Percentiles rank a stretch among this genome's conserved stretches.
Evolutionary conservation across 1,140 invertebrate species (phyloP).

Genomic region (Drosophila rufa): DNA sequence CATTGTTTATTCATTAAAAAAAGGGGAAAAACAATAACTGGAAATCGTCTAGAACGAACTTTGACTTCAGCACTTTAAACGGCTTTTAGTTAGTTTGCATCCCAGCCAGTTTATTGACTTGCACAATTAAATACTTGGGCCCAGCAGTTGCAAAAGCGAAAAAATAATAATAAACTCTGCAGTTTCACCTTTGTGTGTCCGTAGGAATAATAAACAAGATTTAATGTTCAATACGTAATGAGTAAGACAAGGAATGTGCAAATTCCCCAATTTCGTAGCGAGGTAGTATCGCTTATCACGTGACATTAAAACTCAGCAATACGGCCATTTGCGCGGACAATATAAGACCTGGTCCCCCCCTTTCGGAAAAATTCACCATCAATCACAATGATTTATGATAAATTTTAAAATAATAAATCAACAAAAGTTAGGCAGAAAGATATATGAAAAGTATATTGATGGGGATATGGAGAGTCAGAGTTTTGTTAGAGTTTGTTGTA

Average conservation of each 20-base stretch:
- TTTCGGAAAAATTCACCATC: constrained; percentile 36
- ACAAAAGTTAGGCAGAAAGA: constrained; percentile 15
- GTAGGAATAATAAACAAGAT: constrained; percentile 30
- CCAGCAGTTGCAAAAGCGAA: not conserved
- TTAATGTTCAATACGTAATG: constrained; percentile 20
- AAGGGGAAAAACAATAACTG: not conserved
- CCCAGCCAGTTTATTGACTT: constrained; percentile 29
- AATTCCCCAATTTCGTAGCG: constrained; percentile 6
- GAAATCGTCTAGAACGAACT: constrained; percentile 19
- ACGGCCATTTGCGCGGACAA: constrained; percentile 7
- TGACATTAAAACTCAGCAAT: constrained; percentile 40
- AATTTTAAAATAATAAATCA: constrained; percentile 57
- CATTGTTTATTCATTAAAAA: constrained; percentile 5
- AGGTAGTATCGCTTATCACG: constrained; percentile 54
- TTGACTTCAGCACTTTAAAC: constrained; percentile 22
- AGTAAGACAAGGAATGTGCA: constrained; percentile 18
- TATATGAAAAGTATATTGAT: constrained; percentile 27
- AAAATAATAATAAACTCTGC: constrained; percentile 8
- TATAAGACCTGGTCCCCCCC: constrained; percentile 7
- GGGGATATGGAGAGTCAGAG: constrained; percentile 1
- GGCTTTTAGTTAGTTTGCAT: constrained; percentile 22
- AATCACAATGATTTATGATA: constrained; percentile 75
- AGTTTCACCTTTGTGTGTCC: constrained; percentile 17
- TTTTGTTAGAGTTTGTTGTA: not conserved
- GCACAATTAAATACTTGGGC: constrained; percentile 21